Percentiles rank a stretch among this genome's conserved stretches.
Conservation (phyloP, 2,113 vertebrate genomes). For the Cebus imitator region DNA sequence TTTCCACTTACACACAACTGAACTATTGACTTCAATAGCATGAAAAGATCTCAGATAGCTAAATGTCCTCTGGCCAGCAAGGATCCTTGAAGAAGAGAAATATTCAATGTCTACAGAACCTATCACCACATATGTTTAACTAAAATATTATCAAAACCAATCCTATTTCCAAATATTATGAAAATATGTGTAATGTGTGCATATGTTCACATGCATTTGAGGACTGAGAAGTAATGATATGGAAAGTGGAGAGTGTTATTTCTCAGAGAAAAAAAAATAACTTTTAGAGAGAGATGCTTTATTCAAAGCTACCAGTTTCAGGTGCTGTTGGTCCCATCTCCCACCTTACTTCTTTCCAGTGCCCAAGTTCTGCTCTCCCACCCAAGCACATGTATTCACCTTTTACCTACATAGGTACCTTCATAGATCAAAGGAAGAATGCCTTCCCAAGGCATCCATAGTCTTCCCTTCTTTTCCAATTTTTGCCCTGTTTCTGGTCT, state of each 20-base stretch:
- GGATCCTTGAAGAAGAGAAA: background rate
- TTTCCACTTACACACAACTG: background rate
- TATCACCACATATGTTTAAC: background rate
- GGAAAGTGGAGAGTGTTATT: background rate
- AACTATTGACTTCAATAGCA: background rate
- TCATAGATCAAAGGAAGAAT: background rate
- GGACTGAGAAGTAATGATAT: background rate
- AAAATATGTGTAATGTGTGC: background rate
- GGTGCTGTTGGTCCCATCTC: background rate
- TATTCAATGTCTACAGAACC: background rate
- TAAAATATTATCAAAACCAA: background rate
- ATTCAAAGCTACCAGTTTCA: background rate
- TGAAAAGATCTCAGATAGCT: background rate
- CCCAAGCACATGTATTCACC: background rate
- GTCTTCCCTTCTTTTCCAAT: background rate
- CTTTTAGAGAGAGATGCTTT: background rate
- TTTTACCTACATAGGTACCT: background rate
- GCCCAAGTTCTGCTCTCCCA: background rate
- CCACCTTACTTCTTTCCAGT: background rate
- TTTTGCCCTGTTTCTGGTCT: background rate
- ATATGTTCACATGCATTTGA: background rate
- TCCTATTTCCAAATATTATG: background rate
- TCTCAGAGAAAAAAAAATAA: background rate
- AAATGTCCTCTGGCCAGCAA: background rate
- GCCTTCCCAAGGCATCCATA: background rate